Percentiles rank a stretch among this genome's conserved stretches.
Conservation (phyloP, 2,797 vertebrate species). For the Mormyrops attenuatus region DNA sequence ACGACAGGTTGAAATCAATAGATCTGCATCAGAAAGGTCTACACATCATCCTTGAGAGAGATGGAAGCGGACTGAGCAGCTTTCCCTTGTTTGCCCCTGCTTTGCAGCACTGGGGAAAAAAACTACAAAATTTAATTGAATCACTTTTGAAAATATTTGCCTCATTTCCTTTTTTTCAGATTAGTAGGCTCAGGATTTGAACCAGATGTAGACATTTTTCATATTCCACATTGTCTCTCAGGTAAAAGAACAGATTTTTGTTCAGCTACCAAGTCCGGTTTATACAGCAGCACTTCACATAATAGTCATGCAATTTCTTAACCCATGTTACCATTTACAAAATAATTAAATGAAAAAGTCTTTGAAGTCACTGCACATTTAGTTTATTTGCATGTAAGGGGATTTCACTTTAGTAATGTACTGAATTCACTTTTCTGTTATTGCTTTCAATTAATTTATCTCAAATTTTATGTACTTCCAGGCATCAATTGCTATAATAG, state of each 20-base stretch:
- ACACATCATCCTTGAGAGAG: background rate
- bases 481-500: background rate
- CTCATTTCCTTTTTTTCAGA: background rate
- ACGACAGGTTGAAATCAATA: background rate
- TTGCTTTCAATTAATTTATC: background rate
- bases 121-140: background rate
- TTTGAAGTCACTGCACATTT: background rate
- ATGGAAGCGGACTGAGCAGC: background rate
- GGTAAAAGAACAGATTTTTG: background rate
- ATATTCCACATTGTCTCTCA: background rate
- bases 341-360: background rate
- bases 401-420: background rate
- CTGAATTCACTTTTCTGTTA: background rate
- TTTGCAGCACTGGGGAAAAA: background rate
- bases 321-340: background rate
- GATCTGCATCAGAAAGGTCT: background rate
- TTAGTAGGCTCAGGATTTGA: background rate
- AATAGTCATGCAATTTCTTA: background rate
- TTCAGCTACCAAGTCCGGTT: background rate
- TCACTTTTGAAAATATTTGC: background rate
- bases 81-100: background rate
- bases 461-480: background rate
- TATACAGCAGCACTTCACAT: background rate
- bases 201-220: background rate
- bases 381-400: conserved; percentile 1